Percentiles rank a stretch among this genome's conserved stretches.
These are phyloP conservation scores for Porites divaricata DNA, from an alignment of 92 coral and sea anemone species.

Conservation along the genomic window DNA sequence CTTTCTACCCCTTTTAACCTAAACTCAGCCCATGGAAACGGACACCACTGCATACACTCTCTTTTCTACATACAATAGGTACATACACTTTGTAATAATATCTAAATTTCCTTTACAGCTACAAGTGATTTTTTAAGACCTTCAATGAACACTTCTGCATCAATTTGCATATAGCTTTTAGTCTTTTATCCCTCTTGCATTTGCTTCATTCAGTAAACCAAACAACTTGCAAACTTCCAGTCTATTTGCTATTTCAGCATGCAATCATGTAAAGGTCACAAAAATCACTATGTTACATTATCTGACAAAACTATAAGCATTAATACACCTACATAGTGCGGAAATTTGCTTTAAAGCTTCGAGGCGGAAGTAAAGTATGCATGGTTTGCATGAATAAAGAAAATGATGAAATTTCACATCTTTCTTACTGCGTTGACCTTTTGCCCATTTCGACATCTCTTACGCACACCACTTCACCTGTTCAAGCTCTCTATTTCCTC, in stretches of 20 bases:
- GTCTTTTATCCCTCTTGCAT: too few relatives aligned
- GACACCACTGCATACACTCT: slow-evolving; percentile 46
- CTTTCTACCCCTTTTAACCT: not conserved
- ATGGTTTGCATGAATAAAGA: slow-evolving; percentile 8
- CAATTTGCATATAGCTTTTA: too few relatives aligned
- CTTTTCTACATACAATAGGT: not conserved
- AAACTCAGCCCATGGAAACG: slow-evolving; percentile 18
- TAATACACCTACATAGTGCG: too few relatives aligned
- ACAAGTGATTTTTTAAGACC: not conserved
- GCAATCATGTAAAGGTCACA: too few relatives aligned
- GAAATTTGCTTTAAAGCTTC: not conserved
- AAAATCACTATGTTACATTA: too few relatives aligned
- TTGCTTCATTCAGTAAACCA: too few relatives aligned
- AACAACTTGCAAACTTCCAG: too few relatives aligned
- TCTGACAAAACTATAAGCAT: too few relatives aligned
- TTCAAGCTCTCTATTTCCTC: too few relatives aligned
- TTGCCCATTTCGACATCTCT: not conserved
- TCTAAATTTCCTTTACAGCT: not conserved
- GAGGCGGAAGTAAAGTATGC: slow-evolving; percentile 3
- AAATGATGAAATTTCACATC: not conserved
- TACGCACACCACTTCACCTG: not conserved
- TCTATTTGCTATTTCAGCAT: too few relatives aligned
- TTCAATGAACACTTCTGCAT: too few relatives aligned
- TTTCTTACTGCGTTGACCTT: not conserved
- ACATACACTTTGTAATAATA: not conserved